These are phyloP conservation scores for Onychomys arenicola DNA, from an alignment of 2,797 vertebrate species.

Conservation along the genomic window DNA sequence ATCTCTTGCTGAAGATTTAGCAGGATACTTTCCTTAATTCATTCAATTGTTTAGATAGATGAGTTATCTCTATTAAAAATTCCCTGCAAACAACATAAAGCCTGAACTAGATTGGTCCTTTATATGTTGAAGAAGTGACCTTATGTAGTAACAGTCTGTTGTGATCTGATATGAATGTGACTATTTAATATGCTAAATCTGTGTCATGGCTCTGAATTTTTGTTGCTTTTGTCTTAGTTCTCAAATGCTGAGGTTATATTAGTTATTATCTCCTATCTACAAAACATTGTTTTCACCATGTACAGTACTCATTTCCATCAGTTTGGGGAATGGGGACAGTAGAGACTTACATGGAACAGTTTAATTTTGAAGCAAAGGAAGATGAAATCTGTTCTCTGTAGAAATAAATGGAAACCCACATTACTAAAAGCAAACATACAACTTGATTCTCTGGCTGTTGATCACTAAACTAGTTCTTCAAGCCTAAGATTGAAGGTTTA, in stretches of 20 bases:
- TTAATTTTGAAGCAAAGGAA: neutral
- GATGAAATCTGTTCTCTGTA: neutral
- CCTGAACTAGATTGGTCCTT: neutral
- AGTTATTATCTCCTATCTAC: neutral
- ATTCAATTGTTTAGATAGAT: conserved; percentile 5
- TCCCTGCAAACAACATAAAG: neutral
- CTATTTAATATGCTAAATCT: neutral
- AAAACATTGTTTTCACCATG: neutral
- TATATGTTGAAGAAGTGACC: neutral
- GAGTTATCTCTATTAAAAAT: neutral
- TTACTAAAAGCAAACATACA: neutral
- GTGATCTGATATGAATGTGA: conserved; percentile 1
- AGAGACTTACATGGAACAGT: neutral
- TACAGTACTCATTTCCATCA: neutral
- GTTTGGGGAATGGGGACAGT: neutral
- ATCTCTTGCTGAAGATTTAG: neutral
- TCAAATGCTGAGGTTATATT: neutral
- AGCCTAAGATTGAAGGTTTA: neutral
- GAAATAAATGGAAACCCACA: neutral
- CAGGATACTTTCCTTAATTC: neutral
- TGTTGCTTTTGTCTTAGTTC: neutral
- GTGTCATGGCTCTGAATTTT: neutral
- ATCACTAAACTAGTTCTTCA: neutral
- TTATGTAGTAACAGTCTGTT: neutral
- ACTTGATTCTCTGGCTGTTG: neutral